A percentile compares a stretch with the other conserved stretches of the same genome.
Conservation (phyloP, 2,797 vertebrate genomes). For the Anguilla anguilla region DNA sequence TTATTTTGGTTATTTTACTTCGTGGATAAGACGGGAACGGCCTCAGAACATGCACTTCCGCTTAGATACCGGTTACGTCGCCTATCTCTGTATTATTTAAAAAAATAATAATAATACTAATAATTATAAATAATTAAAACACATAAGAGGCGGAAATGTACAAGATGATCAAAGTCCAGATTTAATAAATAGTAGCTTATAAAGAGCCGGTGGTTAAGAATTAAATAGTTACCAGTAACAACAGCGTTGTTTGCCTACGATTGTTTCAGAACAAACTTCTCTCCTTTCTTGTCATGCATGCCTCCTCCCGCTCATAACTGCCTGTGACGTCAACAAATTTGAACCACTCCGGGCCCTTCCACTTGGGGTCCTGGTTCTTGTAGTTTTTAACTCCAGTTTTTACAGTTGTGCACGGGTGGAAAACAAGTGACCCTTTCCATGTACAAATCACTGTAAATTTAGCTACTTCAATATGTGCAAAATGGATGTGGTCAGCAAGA, state of each 20-base stretch:
- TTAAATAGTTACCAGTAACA: slow-evolving; percentile 4
- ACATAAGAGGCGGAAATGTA: background rate
- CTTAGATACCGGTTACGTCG: background rate
- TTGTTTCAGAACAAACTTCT: background rate
- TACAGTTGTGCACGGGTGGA: background rate
- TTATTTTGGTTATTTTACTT: background rate
- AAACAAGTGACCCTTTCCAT: slow-evolving; percentile 32
- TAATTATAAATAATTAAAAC: background rate
- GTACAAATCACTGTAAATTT: background rate
- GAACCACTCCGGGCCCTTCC: slow-evolving; percentile 4
- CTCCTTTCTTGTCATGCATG: slow-evolving; percentile 14
- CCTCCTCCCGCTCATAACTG: slow-evolving; percentile 26
- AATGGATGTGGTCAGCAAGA: too few relatives aligned
- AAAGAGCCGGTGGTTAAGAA: background rate
- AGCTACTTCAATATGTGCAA: too few relatives aligned
- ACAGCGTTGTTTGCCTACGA: background rate
- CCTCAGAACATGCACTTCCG: background rate
- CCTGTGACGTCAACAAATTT: slow-evolving; percentile 30
- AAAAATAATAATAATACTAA: background rate
- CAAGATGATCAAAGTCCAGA: background rate
- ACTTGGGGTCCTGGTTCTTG: slow-evolving; percentile 22
- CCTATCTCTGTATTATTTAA: background rate
- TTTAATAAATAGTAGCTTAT: background rate
- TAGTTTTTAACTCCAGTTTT: background rate
- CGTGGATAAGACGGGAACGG: background rate